A percentile compares a stretch with the other conserved stretches of the same genome.
These are phyloP conservation scores for Crotalus tigris DNA, from an alignment of 2,113 vertebrate species.

Conservation along the genomic window DNA sequence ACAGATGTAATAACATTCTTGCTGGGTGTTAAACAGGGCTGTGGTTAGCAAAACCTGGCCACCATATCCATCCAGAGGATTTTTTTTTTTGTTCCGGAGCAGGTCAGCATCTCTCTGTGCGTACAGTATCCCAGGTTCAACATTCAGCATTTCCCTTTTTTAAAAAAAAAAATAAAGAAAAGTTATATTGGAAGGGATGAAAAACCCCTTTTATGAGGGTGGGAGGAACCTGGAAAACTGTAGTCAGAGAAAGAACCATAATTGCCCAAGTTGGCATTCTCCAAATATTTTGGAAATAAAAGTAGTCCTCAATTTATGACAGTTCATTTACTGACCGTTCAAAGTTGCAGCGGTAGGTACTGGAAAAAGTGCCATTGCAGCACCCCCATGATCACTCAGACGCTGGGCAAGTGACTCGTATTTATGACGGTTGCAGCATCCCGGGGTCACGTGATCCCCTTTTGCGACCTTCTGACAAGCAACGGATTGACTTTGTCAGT, in stretches of 20 bases:
- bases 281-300: background rate
- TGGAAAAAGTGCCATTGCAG: background rate
- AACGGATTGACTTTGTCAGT: background rate
- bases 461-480: no score
- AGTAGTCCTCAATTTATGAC: background rate
- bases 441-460: background rate
- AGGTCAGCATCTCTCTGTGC: background rate
- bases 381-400: background rate
- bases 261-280: background rate
- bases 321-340: background rate
- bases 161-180: background rate
- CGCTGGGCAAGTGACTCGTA: background rate
- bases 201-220: background rate
- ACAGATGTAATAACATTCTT: background rate
- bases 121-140: background rate
- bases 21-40: background rate
- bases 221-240: background rate
- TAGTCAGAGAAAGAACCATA: background rate
- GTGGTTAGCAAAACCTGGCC: background rate
- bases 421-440: background rate
- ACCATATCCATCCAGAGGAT: no score
- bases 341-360: background rate
- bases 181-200: background rate
- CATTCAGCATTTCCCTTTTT: background rate
- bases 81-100: background rate